Evolutionary conservation across 1,140 invertebrate genomes (phyloP).

Genomic region (Pogonomyrmex californicus): DNA sequence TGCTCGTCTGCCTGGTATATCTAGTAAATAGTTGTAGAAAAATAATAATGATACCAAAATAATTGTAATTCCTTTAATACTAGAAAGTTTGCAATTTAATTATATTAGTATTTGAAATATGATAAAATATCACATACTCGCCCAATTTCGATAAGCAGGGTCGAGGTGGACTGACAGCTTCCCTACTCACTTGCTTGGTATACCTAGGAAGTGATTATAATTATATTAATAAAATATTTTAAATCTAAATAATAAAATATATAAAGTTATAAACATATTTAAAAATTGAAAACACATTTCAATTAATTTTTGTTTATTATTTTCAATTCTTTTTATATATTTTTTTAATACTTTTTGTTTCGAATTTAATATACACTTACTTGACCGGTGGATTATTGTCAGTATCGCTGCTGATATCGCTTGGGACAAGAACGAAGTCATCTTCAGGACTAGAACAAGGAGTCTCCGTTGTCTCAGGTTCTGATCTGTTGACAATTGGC

Average conservation of each 20-base stretch:
- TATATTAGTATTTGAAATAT: not conserved
- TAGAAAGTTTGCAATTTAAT: not conserved
- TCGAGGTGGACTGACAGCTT: constrained; percentile 89
- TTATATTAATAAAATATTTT: constrained; percentile 7
- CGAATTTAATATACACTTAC: constrained; percentile 63
- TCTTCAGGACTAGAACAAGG: constrained; percentile 91
- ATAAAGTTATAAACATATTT: constrained; percentile 27
- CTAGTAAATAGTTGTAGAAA: constrained; percentile 58
- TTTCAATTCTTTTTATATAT: constrained; percentile 15
- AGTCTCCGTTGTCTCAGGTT: constrained; percentile 84
- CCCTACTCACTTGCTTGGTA: constrained; percentile 82
- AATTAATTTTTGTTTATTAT: not conserved
- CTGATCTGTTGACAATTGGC: constrained; percentile 80
- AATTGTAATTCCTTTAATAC: not conserved
- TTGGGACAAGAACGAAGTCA: constrained; percentile 95
- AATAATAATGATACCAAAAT: not conserved
- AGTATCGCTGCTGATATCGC: constrained; percentile 89
- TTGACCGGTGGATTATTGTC: constrained; percentile 85
- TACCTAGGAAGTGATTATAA: constrained; percentile 71
- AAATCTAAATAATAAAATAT: not conserved
- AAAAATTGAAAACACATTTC: not conserved
- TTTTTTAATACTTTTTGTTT: constrained; percentile 1
- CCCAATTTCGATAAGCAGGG: constrained; percentile 87
- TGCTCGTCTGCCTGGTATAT: constrained; percentile 82
- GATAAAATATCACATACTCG: constrained; percentile 28